Conservation (phyloP, 2,113 vertebrate genomes). For the Ctenodactylus gundi region DNA sequence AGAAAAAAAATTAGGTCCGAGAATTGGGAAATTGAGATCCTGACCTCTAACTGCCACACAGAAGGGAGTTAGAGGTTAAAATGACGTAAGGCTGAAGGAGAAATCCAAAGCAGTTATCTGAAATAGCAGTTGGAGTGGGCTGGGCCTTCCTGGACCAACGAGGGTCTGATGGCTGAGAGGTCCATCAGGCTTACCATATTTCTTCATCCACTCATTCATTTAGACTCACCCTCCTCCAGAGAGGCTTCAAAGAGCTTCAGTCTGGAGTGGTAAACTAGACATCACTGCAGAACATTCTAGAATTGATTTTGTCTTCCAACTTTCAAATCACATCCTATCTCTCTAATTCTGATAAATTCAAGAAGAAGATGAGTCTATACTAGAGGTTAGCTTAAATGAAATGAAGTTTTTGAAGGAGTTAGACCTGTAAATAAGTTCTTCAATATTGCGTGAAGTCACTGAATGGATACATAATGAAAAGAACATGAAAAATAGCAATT, state of each 20-base stretch:
- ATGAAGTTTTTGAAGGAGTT: conserved; percentile 32
- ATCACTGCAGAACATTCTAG: neutral
- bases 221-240: neutral
- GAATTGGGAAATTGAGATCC: neutral
- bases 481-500: neutral
- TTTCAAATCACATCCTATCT: neutral
- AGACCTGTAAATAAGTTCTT: too few species aligned
- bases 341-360: conserved; percentile 6
- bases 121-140: neutral
- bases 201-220: neutral
- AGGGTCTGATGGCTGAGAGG: neutral
- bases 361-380: neutral
- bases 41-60: neutral
- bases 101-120: neutral
- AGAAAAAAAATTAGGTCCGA: neutral
- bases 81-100: neutral
- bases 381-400: neutral
- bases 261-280: neutral
- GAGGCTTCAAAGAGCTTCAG: neutral
- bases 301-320: neutral
- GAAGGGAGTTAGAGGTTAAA: neutral
- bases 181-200: neutral
- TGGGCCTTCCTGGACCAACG: neutral
- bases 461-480: neutral
- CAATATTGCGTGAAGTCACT: neutral